phyloP scores from a whole-genome alignment of 2,113 vertebrate genomes.

The Hemibagrus wyckioides region DNA sequence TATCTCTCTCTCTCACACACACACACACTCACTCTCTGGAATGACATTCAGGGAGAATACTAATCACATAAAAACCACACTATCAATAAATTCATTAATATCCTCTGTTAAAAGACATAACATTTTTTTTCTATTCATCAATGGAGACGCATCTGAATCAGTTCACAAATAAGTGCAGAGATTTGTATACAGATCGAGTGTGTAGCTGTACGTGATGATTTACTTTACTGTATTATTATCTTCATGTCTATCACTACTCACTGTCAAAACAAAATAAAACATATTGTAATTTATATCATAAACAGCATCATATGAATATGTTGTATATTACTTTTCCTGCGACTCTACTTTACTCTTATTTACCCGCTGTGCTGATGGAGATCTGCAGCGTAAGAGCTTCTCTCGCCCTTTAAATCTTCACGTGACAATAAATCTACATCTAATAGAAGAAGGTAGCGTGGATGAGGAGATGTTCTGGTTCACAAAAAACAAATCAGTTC shows the following conservation, averaged over 20 bases:
- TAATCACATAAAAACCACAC: too few relatives aligned
- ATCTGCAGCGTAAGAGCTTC: neutral
- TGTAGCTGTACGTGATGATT: too few relatives aligned
- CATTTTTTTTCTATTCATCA: too few relatives aligned
- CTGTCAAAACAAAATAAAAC: neutral
- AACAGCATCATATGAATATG: too few relatives aligned
- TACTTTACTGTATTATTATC: too few relatives aligned
- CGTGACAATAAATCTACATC: neutral
- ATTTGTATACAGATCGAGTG: too few relatives aligned
- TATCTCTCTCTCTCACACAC: neutral
- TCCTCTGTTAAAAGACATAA: too few relatives aligned
- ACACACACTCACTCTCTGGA: conserved; percentile 4
- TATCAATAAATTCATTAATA: too few relatives aligned
- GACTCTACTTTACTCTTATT: neutral
- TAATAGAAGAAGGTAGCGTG: neutral
- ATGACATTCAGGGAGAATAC: neutral
- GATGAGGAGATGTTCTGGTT: neutral
- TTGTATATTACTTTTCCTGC: neutral
- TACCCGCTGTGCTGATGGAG: neutral
- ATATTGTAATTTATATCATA: too few relatives aligned
- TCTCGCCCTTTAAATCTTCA: neutral
- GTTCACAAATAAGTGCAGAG: neutral
- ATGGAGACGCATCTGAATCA: too few relatives aligned
- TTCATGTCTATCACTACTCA: neutral
- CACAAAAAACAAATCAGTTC: neutral